Conservation (phyloP, 1,140 invertebrate genomes). For the Metopolophium dirhodum region DNA sequence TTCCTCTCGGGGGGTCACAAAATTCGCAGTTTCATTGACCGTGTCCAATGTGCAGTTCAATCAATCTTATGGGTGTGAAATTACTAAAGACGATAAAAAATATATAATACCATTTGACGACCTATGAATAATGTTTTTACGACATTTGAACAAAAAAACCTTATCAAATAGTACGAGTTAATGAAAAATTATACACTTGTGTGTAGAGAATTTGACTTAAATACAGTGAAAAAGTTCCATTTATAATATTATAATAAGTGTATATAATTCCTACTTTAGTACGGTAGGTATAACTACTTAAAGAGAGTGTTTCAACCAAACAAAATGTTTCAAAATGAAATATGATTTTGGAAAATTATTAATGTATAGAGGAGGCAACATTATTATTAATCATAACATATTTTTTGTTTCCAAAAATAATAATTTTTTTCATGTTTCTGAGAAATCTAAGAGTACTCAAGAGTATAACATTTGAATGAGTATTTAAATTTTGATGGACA, state of each 20-base stretch:
- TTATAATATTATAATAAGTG: background rate
- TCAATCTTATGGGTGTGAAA: slow-evolving; percentile 20
- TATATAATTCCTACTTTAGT: too few species aligned
- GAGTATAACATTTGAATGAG: too few species aligned
- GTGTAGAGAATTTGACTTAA: background rate
- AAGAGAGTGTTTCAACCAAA: too few species aligned
- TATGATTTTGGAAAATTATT: too few species aligned
- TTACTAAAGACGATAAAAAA: slow-evolving; percentile 24
- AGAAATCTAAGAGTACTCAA: too few species aligned
- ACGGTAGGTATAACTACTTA: too few species aligned
- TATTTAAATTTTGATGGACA: too few species aligned
- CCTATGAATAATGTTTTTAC: slow-evolving; percentile 36
- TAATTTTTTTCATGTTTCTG: too few species aligned
- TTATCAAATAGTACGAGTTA: background rate
- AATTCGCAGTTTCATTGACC: slow-evolving; percentile 15
- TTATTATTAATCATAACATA: too few species aligned
- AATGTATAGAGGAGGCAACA: too few species aligned
- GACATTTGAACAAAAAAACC: background rate
- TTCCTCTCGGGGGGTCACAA: background rate
- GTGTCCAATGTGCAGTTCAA: slow-evolving; percentile 15
- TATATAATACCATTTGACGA: slow-evolving; percentile 7
- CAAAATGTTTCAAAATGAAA: too few species aligned
- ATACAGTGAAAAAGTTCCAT: background rate
- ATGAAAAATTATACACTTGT: background rate
- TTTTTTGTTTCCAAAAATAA: too few species aligned